Base-by-base conservation (phyloP, 2,797 vertebrate genomes). In the Tamandua tetradactyla region DNA sequence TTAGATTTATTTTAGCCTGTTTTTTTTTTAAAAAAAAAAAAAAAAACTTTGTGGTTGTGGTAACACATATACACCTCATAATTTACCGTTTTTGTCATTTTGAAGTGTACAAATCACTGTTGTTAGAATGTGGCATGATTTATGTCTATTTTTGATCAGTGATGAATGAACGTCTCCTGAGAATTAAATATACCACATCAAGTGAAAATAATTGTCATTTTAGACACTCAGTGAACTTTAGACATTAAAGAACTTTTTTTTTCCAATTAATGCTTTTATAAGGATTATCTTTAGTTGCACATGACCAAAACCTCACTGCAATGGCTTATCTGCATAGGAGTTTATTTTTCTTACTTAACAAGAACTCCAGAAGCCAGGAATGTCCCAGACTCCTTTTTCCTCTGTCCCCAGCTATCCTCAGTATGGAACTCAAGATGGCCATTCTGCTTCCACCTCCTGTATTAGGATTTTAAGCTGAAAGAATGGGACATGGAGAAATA, bases 1-100 rank as follows among this genome's bases (percentile, higher is more conserved):
- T 71, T 81, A 78, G 91, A 17, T 83, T 94, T 93, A 71, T 71
- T 94, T 96, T 87, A 44, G 49, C 52, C n/a, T n/a, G n/a, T n/a
- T n/a, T n/a, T 68, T 55, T 75, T 76, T n/a, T n/a, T n/a, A n/a
- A n/a, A n/a, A n/a, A n/a, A n/a, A n/a, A n/a, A n/a, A 76, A 78
- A 55, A 55, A 47, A 15, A 55, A 15, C 20, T 55, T 55, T 55
- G n/a, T n/a, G 18, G 20, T 55, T 55, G 52, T 55, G 20, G 52
- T 20, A 55, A 20, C 52, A 55, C 5, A 55, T 18, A 55, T 47
- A 11, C 44, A 55, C 52, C 17, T 18, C 17, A 55, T 18, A 55
- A 55, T 20, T 55, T 55, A 17, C 17, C 52, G 20, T 55, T 55
- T 55, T 55, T 18, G 52, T 18, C 52, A 55, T 20, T 55, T 55